Base-by-base conservation (phyloP, 1,140 invertebrate genomes). In the Sesamia nonagrioides region DNA sequence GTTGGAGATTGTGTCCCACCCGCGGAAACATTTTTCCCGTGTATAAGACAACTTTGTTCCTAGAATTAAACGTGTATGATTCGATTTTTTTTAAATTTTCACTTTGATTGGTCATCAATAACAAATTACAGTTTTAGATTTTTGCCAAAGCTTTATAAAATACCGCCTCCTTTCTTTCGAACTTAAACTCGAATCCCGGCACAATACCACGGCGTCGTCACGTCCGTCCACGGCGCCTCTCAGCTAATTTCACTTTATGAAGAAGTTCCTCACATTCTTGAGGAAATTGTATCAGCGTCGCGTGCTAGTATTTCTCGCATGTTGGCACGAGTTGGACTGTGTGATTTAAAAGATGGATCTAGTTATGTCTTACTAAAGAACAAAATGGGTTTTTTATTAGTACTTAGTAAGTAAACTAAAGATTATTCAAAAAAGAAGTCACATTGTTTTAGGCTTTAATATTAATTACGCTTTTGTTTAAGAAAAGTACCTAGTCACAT, bases 231-330 rank as follows among this genome's bases (percentile, higher is more conserved):
- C 15, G 15, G 40, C 9, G 40, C 17, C 17, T 68, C 42, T 35
- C 21, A 21, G 7, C 17, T 21, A 45, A 68, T 68, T 40, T 11
- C 40, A 13, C 40, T 15, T 66, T 68, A 68, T 68, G 63, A 68
- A 50, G 42, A 68, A 48, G 18, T 68, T 45, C 63, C 42, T 48
- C 40, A 33, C 42, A 68, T 68, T 68, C 63, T 8, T 17, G 18
- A 9, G 9, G 3, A 68, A n/a, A 68, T 27, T 68, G 63, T 68
- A 66, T 68, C 40, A 61, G 35, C 11, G 42, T 48, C 15, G 40
- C 63, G 63, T 68, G 63, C 48, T n/a, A 42, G 63, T 17, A 68
- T 68, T 17, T 17, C 6, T 9, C 1, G 45, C 45, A 15, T 9
- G n/a, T 2, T 40, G 33, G 33, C n/a, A 40, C 6, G 27, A 11